These are phyloP conservation scores for Cepaea hortensis DNA, from an alignment of 2,888 invertebrate species.

Conservation along the genomic window DNA sequence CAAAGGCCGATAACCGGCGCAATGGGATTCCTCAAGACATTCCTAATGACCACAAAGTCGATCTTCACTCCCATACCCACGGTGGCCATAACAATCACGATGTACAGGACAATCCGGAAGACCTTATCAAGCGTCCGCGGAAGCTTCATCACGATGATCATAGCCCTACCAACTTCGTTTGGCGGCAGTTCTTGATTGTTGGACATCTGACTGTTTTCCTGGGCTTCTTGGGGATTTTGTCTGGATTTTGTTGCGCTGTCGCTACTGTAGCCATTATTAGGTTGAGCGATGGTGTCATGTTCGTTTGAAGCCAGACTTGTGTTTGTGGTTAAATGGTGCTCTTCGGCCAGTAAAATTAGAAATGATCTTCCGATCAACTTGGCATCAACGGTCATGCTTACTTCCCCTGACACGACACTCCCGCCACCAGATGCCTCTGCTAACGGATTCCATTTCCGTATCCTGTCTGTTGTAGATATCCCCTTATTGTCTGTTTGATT, in stretches of 20 bases:
- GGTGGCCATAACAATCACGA: conserved; percentile 74
- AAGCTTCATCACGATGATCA: conserved; percentile 59
- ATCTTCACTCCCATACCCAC: conserved; percentile 78
- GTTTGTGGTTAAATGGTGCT: not conserved
- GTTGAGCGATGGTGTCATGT: not conserved
- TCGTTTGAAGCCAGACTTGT: not conserved
- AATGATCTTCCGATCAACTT: conserved; percentile 37
- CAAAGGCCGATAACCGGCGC: conserved; percentile 78
- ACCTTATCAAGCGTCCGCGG: conserved; percentile 60
- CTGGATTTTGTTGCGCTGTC: not conserved
- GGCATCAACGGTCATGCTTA: conserved; percentile 22
- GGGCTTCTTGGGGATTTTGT: not conserved
- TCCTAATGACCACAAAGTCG: conserved; percentile 74
- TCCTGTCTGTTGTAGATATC: not conserved
- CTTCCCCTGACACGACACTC: not conserved
- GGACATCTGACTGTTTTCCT: not conserved
- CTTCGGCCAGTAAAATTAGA: conserved; percentile 17
- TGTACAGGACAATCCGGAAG: conserved; percentile 72
- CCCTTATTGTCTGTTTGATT: not conserved
- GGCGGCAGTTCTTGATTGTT: not conserved
- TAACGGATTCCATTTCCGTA: not conserved
- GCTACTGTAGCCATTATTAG: not conserved
- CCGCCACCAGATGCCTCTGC: not conserved
- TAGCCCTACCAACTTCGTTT: conserved; percentile 9
- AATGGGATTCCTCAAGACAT: conserved; percentile 76